Conservation (phyloP, 2,888 invertebrate species). For the Syrista parreyssii region DNA sequence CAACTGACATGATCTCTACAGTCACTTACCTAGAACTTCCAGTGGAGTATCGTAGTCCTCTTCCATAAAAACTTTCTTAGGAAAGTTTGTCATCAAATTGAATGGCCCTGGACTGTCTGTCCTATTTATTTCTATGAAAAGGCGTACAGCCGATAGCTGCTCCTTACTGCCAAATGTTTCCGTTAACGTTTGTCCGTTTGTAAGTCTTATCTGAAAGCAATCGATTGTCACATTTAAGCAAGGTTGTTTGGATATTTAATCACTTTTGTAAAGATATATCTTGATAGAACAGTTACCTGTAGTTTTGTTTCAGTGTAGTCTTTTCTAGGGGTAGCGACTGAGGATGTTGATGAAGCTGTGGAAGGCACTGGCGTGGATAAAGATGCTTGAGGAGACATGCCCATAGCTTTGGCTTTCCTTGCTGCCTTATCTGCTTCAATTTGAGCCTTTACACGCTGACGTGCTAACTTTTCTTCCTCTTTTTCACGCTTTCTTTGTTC, state of each 20-base stretch:
- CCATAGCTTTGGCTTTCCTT: conserved; percentile 63
- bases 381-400: conserved; percentile 56
- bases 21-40: conserved; percentile 77
- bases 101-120: conserved; percentile 78
- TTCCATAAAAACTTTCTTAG: conserved; percentile 84
- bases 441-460: conserved; percentile 86
- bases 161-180: conserved; percentile 89
- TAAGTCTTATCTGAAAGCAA: conserved; percentile 75
- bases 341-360: conserved; percentile 36
- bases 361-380: conserved; percentile 59
- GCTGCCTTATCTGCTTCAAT: conserved; percentile 93
- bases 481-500: conserved; percentile 90
- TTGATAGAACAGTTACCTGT: conserved; percentile 65
- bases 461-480: conserved; percentile 86
- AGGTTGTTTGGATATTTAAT: background rate
- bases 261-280: background rate
- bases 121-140: conserved; percentile 88
- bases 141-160: conserved; percentile 88
- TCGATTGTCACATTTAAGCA: background rate
- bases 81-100: conserved; percentile 91
- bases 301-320: conserved; percentile 78
- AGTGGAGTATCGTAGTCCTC: conserved; percentile 93
- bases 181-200: conserved; percentile 78
- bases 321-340: conserved; percentile 62
- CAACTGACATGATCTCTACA: background rate